phyloP scores from a whole-genome alignment of 2,888 invertebrate genomes.

The Melanchra persicariae region DNA sequence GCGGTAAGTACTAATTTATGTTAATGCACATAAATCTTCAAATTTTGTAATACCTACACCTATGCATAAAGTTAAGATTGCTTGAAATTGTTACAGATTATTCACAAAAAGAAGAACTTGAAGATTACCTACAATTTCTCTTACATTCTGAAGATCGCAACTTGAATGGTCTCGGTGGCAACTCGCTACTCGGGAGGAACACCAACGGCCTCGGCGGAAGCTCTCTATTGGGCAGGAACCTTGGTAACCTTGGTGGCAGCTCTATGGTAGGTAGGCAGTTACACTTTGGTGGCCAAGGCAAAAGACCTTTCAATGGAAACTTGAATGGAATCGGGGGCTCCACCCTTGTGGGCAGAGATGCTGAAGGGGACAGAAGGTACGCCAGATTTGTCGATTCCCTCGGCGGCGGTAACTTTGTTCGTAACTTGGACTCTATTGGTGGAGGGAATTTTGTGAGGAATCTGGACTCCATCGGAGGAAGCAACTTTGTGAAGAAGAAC shows the following conservation, averaged over 20 bases:
- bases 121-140: constrained; percentile 80
- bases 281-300: constrained; percentile 73
- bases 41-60: constrained; percentile 2
- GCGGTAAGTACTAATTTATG: constrained; percentile 74
- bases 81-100: constrained; percentile 81
- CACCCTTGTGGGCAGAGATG: constrained; percentile 71
- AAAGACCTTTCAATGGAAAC: constrained; percentile 65
- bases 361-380: constrained; percentile 72
- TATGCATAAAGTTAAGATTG: constrained; percentile 38
- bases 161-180: constrained; percentile 67
- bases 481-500: constrained; percentile 85
- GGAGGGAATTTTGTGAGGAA: constrained; percentile 86
- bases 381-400: constrained; percentile 76
- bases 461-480: constrained; percentile 83
- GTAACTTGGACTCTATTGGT: constrained; percentile 84
- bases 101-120: constrained; percentile 79
- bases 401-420: constrained; percentile 84
- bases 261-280: constrained; percentile 69
- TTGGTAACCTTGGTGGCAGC: constrained; percentile 67
- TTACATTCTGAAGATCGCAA: constrained; percentile 74
- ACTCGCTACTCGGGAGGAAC: constrained; percentile 54
- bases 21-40: constrained; percentile 63
- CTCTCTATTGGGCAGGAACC: constrained; percentile 71
- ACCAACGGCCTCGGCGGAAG: constrained; percentile 65
- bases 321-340: constrained; percentile 74